These are phyloP conservation scores for Pao palembangensis DNA, from an alignment of 2,113 vertebrate species.

Conservation along the genomic window DNA sequence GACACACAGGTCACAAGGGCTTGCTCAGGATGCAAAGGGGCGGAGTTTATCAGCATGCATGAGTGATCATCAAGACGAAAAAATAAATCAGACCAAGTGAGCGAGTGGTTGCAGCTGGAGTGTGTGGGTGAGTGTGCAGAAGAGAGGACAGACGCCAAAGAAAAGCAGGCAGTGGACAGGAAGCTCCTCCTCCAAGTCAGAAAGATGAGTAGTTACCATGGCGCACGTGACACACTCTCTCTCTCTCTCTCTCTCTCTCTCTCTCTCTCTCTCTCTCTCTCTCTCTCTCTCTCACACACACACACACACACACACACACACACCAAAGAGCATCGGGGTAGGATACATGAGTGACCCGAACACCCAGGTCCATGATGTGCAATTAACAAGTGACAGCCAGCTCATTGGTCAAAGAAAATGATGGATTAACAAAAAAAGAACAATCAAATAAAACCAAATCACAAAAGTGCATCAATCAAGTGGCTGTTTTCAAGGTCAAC, in stretches of 20 bases:
- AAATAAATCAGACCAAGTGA: constrained; percentile 31
- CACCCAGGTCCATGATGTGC: constrained; percentile 70
- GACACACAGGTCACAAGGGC: constrained; percentile 50
- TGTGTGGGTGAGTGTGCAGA: constrained; percentile 57
- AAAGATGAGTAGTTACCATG: constrained; percentile 44
- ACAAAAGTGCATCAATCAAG: constrained; percentile 75
- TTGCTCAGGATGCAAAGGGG: constrained; percentile 57
- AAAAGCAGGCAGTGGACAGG: constrained; percentile 67
- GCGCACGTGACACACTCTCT: constrained; percentile 23
- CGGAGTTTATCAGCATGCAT: constrained; percentile 63
- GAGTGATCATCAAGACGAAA: constrained; percentile 29
- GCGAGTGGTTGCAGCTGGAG: constrained; percentile 48
- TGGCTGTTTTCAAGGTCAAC: constrained; percentile 75
- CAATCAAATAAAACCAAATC: constrained; percentile 33
- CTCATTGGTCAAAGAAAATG: constrained; percentile 68
- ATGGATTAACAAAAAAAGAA: constrained; percentile 43
- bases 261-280: constrained; percentile 13
- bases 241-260: constrained; percentile 36
- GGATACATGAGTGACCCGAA: constrained; percentile 68
- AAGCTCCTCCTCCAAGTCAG: constrained; percentile 51
- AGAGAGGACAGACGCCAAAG: constrained; percentile 51
- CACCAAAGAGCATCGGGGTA: constrained; percentile 51
- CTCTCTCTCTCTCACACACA: constrained; percentile 12
- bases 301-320: constrained; percentile 13
- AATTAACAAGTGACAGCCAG: constrained; percentile 74